Base-by-base conservation (phyloP, 2,888 invertebrate species). In the Acanthosepion esculentum region DNA sequence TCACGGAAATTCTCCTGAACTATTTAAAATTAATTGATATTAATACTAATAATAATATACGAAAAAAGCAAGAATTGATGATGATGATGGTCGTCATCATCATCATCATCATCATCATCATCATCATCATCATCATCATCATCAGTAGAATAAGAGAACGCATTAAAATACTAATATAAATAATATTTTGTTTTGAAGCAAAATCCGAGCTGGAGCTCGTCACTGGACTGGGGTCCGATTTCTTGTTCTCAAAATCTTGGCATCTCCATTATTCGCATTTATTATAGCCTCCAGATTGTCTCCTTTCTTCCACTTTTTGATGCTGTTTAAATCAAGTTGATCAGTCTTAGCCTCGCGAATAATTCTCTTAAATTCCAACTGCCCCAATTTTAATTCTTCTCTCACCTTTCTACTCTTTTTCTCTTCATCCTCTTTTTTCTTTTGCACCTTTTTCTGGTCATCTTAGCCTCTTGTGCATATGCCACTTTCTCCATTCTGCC, bases 391-490 rank as follows among this genome's bases (percentile, higher is more conserved):
- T 10, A 78, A 78, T 78, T 78, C n/a, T 78, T 33, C 78, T 78
- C n/a, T n/a, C 78, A 78, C n/a, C n/a, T 33, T 78, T 78, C 23
- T 41, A 41, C 41, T 41, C 78, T 78, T 18, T 64, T n/a, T 78
- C n/a, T 8, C 78, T 78, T 78, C n/a, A 23, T 3, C 20, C 20
- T 20, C 6, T 59, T 59, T 20, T 7, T 78, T n/a, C 10, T n/a
- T 78, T 78, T 78, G 78, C 78, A 78, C 78, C 78, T 78, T 78
- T 78, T 78, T 33, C n/a, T 78, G 78, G 78, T n/a, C 78, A 78
- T 78, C 78, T 78, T 33, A 78, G n/a, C 10, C 78, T 78, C 78
- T n/a, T 78, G 78, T 33, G n/a, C n/a, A 10, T 33, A 4, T n/a
- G n/a, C n/a, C 15, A 15, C 15, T 78, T 8, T n/a, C 29, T 8